Conservation (phyloP, 2,797 vertebrate species). For the Manis javanica region DNA sequence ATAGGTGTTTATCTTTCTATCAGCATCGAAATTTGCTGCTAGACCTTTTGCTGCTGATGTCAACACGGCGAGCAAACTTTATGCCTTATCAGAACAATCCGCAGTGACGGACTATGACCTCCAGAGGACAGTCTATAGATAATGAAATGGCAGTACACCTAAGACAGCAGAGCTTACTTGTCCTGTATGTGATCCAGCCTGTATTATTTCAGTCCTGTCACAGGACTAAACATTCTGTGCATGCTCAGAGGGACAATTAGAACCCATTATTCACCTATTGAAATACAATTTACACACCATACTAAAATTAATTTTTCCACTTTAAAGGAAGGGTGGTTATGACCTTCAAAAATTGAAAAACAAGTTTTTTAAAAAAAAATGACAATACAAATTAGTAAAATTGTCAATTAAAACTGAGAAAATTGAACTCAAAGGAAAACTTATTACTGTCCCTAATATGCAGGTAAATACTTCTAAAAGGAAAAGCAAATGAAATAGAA, state of each 20-base stretch:
- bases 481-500: not conserved
- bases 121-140: slow-evolving; percentile 37
- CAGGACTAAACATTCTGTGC: not conserved
- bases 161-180: no score
- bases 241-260: not conserved
- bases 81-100: not conserved
- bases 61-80: not conserved
- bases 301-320: not conserved
- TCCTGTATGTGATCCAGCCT: no score
- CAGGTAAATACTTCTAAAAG: not conserved
- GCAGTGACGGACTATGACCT: not conserved
- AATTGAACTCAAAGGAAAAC: not conserved
- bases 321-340: slow-evolving; percentile 6
- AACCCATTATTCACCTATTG: not conserved
- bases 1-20: not conserved
- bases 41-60: not conserved
- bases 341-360: slow-evolving; percentile 29
- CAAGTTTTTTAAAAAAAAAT: not conserved
- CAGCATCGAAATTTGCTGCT: not conserved
- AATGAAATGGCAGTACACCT: not conserved
- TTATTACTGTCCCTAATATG: not conserved
- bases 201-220: no score
- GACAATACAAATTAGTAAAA: not conserved
- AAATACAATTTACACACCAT: not conserved
- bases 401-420: not conserved